Conservation (phyloP, 2,797 vertebrate genomes). For the Smutsia gigantea region DNA sequence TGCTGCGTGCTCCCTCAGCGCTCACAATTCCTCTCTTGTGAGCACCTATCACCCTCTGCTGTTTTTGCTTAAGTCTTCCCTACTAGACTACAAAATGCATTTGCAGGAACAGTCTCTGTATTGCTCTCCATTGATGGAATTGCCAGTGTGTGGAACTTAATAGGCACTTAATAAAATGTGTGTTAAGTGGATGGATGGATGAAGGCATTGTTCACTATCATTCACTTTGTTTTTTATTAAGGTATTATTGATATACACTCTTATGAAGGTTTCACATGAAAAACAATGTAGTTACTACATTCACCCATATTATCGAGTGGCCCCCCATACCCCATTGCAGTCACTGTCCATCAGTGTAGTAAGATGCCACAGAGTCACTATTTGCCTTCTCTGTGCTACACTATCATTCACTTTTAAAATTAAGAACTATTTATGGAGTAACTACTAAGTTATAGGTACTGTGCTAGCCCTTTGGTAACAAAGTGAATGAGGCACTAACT, state of each 20-base stretch:
- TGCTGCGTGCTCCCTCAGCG: not conserved
- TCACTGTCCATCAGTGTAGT: no score
- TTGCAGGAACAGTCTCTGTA: not conserved
- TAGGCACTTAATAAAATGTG: not conserved
- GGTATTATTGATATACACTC: no score
- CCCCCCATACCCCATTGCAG: no score
- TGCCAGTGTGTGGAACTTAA: not conserved
- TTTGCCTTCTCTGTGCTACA: not conserved
- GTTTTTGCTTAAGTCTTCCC: not conserved
- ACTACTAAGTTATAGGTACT: not conserved
- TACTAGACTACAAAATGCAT: not conserved
- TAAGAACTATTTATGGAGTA: not conserved
- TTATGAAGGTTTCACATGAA: no score
- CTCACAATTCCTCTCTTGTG: no score
- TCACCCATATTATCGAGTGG: no score
- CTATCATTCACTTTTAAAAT: conserved; percentile 12
- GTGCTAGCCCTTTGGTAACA: not conserved
- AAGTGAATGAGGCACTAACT: not conserved
- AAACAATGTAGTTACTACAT: no score
- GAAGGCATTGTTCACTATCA: not conserved
- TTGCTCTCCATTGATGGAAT: not conserved
- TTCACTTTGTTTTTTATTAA: no score
- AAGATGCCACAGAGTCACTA: no score
- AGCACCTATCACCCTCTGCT: not conserved
- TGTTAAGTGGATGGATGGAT: not conserved